Evolutionary conservation across 2,113 vertebrate species (phyloP), one percentile per base, ranked within the genome.

Genomic region (Hucho hucho): DNA sequence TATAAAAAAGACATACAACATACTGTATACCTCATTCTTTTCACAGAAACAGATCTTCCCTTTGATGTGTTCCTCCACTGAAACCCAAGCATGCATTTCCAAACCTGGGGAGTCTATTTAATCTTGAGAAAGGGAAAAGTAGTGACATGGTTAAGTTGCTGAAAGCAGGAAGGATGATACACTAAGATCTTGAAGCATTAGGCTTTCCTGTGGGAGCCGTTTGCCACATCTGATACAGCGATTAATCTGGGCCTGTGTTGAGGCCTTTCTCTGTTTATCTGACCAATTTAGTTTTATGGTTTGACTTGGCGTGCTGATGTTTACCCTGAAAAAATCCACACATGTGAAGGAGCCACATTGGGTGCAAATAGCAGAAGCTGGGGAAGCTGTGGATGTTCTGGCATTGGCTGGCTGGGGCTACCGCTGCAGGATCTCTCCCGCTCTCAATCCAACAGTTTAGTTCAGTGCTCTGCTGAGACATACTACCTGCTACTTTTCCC

Each of bases 161-260:
- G 75, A 83, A 64, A 79, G 80, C 75, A 71, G 70, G 76, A 82
- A 78, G 77, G 76, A 81, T 75, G 75, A 68, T 68, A 28, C 32
- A 68, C 28, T 32, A 43, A 68, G 28, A 68, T 20, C 28, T 68
- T 28, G 66, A 29, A 28, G 28, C 18, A 11, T 1, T n/a, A 25
- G n/a, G 4, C 64, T 65, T 26, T 65, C 64, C 64, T 65, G 64
- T 28, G 16, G 77, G 80, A 78, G 53, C 32, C 61, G 72, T 84
- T 79, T 46, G 4, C 49, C 24, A 77, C 83, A 84, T 86, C 86
- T 88, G 86, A 88, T 81, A 82, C 80, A 86, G 75, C 70, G 70
- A 88, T 86, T 88, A 86, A 74, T 69, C 75, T 72, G 32, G 63
- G 26, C 66, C 69, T 74, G 70, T 47, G 71, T 59, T 68, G 72